Base-by-base conservation (phyloP, 2,797 vertebrate genomes). In the Rhinatrema bivittatum region DNA sequence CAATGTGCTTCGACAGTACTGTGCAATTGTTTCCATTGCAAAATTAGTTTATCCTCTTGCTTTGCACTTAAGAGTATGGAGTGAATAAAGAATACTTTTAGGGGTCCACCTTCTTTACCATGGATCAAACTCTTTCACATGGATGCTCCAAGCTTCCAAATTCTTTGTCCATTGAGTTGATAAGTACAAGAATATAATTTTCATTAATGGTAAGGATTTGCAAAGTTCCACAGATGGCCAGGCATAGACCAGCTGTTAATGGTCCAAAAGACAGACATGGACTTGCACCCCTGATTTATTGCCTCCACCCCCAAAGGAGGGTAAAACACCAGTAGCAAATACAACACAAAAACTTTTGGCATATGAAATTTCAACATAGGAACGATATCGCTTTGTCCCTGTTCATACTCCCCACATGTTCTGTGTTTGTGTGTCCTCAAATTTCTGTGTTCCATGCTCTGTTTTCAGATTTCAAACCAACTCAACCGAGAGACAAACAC, bases 21-120 rank as follows among this genome's bases (percentile, higher is more conserved):
- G 60, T 64, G 66, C 69, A 72, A 69, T 73, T 67, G 57, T 69
- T 74, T 78, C 75, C 76, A 78, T 74, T 76, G 62, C 71, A 78
- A 82, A 74, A 77, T 68, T 67, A 65, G 65, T 53, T 48, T 60
- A 50, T 81, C 66, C 39, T 78, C 65, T 73, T 78, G 70, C 67
- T 85, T 80, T 74, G 71, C 70, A 85, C 73, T 78, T 79, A 74
- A 86, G 66, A 83, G 73, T 81, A 77, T 58, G 68, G 86, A 85
- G 76, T 80, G 73, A 85, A 89, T 84, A 90, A 86, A 79, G 57
- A 76, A 54, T 69, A 70, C 46, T 56, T 78, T 72, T 48, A 70
- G 65, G 69, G 67, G 62, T 72, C 53, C 70, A 74, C 67, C 61
- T 60, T 46, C 31, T 72, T 58, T 68, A 62, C 49, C 39, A 44